Conservation (phyloP, 2,113 vertebrate species). For the Asarcornis scutulata region DNA sequence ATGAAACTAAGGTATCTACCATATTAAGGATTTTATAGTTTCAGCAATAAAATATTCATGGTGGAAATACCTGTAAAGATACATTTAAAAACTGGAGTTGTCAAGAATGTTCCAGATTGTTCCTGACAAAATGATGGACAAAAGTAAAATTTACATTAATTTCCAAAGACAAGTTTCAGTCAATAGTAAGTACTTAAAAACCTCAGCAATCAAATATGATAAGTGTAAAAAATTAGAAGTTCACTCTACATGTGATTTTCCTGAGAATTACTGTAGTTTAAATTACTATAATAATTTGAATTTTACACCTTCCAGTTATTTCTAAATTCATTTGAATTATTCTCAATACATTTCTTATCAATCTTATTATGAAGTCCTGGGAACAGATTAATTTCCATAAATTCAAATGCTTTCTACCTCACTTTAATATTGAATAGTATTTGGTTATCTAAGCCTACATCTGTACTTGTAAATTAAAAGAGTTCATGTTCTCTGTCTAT, state of each 20-base stretch:
- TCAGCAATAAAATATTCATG: neutral
- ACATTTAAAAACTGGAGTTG: neutral
- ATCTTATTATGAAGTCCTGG: conserved; percentile 22
- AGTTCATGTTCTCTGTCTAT: neutral
- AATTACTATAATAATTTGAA: conserved; percentile 22
- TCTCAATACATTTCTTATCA: conserved; percentile 28
- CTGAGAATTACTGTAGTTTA: neutral
- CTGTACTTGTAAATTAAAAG: neutral
- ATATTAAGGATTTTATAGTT: neutral
- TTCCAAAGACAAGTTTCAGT: neutral
- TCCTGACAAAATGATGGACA: neutral
- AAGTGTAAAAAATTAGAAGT: neutral
- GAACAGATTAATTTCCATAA: conserved; percentile 39
- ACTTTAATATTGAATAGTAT: neutral
- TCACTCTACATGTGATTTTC: conserved; percentile 14
- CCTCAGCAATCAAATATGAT: neutral
- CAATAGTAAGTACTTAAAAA: neutral
- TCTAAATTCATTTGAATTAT: conserved; percentile 16
- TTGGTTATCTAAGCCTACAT: conserved; percentile 4
- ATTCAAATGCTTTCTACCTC: conserved; percentile 6
- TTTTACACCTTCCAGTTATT: conserved; percentile 28
- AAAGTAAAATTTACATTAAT: neutral
- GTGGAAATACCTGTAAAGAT: neutral
- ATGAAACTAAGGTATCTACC: neutral
- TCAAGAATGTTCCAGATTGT: neutral